Evolutionary conservation across 2,797 vertebrate species (phyloP).

Genomic region (Cygnus olor): DNA sequence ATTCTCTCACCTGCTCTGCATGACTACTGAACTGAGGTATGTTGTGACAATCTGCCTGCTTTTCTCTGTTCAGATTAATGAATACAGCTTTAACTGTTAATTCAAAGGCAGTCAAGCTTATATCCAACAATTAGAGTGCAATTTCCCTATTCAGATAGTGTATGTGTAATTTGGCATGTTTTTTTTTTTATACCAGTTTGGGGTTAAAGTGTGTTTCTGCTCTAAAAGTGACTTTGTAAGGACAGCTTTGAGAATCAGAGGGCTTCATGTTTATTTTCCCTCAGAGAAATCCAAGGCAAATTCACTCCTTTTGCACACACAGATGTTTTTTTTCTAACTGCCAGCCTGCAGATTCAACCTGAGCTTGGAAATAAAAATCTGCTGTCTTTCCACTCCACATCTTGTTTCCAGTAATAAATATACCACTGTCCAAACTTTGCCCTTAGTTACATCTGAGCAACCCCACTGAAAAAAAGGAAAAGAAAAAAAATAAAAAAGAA

Average conservation of each 20-base stretch:
- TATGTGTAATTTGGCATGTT: constrained; percentile 15
- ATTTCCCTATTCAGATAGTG: constrained; percentile 65
- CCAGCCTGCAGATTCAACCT: background rate
- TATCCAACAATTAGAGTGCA: constrained; percentile 79
- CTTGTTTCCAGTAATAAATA: background rate
- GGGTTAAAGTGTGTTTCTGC: constrained; percentile 19
- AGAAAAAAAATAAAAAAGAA: background rate
- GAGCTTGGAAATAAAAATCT: background rate
- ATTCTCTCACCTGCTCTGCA: constrained; percentile 71
- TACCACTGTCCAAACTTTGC: background rate
- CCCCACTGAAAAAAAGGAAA: background rate
- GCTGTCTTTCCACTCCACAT: background rate
- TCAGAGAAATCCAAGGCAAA: background rate
- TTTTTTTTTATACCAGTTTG: constrained; percentile 10
- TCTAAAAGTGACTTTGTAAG: background rate
- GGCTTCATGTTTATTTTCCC: background rate
- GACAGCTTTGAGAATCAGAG: background rate
- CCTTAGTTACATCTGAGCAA: background rate
- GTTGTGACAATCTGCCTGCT: constrained; percentile 79
- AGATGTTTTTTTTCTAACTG: background rate
- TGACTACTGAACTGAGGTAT: constrained; percentile 76
- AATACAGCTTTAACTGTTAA: constrained; percentile 80
- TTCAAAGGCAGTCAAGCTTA: constrained; percentile 82
- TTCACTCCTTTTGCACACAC: background rate
- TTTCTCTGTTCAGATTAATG: constrained; percentile 79